Conservation (phyloP, 2,113 vertebrate species). For the Cololabis saira region DNA sequence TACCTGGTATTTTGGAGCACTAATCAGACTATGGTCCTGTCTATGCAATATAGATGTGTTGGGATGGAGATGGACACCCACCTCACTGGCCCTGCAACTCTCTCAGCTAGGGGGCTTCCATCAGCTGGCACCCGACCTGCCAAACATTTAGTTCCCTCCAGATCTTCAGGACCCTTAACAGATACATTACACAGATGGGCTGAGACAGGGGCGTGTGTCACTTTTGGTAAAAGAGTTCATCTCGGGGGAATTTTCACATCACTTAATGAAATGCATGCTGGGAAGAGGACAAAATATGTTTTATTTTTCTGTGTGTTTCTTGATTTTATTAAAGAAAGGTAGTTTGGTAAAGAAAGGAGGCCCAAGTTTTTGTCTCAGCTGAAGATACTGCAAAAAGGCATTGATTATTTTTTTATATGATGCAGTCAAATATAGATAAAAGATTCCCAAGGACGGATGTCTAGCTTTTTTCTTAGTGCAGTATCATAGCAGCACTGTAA, state of each 20-base stretch:
- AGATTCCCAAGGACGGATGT: constrained; percentile 48
- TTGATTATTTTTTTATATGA: constrained; percentile 62
- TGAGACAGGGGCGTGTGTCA: constrained; percentile 18
- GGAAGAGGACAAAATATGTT: constrained; percentile 18
- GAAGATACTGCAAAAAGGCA: constrained; percentile 52
- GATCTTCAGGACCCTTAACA: constrained; percentile 40
- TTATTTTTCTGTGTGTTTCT: constrained; percentile 17
- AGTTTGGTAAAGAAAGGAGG: constrained; percentile 20
- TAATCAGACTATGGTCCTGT: constrained; percentile 29
- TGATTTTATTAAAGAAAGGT: constrained; percentile 36
- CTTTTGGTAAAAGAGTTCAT: constrained; percentile 46
- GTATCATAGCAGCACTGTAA: constrained; percentile 64
- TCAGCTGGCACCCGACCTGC: constrained; percentile 69
- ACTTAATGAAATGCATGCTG: constrained; percentile 21
- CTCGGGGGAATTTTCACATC: constrained; percentile 29
- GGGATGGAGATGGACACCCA: constrained; percentile 46
- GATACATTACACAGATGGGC: constrained; percentile 30
- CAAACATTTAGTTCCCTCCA: constrained; percentile 49
- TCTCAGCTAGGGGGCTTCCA: constrained; percentile 73
- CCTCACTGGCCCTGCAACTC: constrained; percentile 65
- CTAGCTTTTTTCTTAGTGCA: constrained; percentile 39
- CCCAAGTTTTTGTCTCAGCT: constrained; percentile 16
- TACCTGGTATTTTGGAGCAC: constrained; percentile 24
- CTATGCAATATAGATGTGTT: constrained; percentile 51
- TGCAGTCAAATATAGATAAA: constrained; percentile 78